phyloP scores from a whole-genome alignment of 2,888 invertebrate species.

The Aelia acuminata region DNA sequence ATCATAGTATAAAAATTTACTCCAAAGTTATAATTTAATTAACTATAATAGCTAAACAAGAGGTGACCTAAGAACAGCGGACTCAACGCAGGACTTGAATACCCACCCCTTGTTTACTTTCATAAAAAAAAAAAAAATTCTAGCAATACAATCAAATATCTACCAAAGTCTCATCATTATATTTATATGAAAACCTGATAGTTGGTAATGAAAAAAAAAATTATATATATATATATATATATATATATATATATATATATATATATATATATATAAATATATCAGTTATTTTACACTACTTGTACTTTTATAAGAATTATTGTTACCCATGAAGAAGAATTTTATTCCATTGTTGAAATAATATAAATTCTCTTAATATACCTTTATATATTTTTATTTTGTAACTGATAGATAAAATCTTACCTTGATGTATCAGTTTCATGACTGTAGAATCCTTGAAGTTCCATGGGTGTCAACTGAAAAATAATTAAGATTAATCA shows the following conservation, averaged over 20 bases:
- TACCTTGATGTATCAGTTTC: slow-evolving; percentile 79
- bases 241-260: too few species aligned
- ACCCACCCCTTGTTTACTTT: slow-evolving; percentile 1
- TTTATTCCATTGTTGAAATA: not conserved
- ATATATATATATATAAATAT: too few species aligned
- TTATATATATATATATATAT: too few species aligned
- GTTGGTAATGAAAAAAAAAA: not conserved
- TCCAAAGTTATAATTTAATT: not conserved
- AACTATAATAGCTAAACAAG: not conserved
- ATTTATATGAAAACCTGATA: not conserved
- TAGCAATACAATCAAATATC: not conserved
- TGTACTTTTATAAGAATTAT: not conserved
- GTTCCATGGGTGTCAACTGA: slow-evolving; percentile 80
- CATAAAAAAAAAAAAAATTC: not conserved
- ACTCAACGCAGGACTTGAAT: slow-evolving; percentile 47
- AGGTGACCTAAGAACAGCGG: slow-evolving; percentile 22
- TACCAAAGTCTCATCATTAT: not conserved
- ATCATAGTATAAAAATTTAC: not conserved
- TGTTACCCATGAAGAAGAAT: not conserved
- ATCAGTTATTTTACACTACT: not conserved
- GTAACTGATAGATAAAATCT: not conserved
- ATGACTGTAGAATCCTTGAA: slow-evolving; percentile 88
- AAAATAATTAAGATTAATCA: slow-evolving; percentile 66
- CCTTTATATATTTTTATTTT: too few species aligned
- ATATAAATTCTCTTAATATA: not conserved